phyloP scores from a whole-genome alignment of 2,888 invertebrate species.

The Tethea ocularis region DNA sequence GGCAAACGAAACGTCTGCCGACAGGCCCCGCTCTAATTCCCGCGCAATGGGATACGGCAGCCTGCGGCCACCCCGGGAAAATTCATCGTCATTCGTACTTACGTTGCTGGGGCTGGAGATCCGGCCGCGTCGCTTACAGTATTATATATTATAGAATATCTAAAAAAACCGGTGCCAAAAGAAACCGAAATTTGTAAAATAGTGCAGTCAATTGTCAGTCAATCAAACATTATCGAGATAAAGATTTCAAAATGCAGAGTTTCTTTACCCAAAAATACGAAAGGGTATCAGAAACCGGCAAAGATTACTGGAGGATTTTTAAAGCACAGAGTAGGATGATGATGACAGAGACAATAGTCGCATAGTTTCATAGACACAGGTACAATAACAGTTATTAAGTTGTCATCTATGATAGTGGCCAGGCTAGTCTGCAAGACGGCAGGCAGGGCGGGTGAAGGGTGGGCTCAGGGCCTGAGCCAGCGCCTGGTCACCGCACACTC shows the following conservation, averaged over 20 bases:
- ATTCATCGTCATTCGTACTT: slow-evolving; percentile 26
- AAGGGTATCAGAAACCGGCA: too few relatives aligned
- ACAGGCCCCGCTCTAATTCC: slow-evolving; percentile 34
- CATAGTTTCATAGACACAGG: too few relatives aligned
- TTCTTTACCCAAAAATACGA: too few relatives aligned
- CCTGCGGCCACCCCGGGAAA: slow-evolving; percentile 33
- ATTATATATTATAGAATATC: neutral
- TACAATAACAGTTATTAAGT: slow-evolving; percentile 8
- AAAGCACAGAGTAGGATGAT: too few relatives aligned
- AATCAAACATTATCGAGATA: too few relatives aligned
- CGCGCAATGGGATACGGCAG: slow-evolving; percentile 28
- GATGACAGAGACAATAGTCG: too few relatives aligned
- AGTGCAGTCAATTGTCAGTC: too few relatives aligned
- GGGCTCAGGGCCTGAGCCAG: slow-evolving; percentile 24
- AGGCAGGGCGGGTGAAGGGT: slow-evolving; percentile 25
- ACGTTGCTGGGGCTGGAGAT: slow-evolving; percentile 3
- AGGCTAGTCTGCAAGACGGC: slow-evolving; percentile 23
- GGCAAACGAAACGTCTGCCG: slow-evolving; percentile 16
- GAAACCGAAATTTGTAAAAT: too few relatives aligned
- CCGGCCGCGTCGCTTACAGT: neutral
- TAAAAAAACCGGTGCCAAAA: too few relatives aligned
- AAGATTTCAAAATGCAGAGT: too few relatives aligned
- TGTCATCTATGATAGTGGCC: slow-evolving; percentile 21
- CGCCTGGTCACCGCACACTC: slow-evolving; percentile 29
- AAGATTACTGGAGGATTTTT: too few relatives aligned